phyloP scores from a whole-genome alignment of 2,888 invertebrate genomes.

The Ectemnius lituratus region DNA sequence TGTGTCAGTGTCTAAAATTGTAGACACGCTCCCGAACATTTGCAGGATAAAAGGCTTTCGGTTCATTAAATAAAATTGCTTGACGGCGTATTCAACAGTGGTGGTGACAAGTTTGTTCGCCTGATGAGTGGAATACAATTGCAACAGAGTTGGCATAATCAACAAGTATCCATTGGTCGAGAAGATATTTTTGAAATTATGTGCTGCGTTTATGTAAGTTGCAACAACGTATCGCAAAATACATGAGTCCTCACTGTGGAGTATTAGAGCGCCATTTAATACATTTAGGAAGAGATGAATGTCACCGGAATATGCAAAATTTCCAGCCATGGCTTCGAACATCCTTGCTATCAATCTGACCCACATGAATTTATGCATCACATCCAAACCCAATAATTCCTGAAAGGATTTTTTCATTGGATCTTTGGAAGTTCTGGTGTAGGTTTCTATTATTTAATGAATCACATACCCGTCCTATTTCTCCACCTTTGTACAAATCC shows the following conservation, averaged over 20 bases:
- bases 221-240: constrained; percentile 97
- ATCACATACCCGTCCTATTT: constrained; percentile 87
- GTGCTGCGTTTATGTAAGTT: constrained; percentile 97
- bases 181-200: constrained; percentile 99
- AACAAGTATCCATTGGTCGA: constrained; percentile 97
- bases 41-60: constrained; percentile 98
- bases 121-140: constrained; percentile 98
- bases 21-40: constrained; percentile 99
- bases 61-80: constrained; percentile 98
- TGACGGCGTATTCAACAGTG: constrained; percentile 98
- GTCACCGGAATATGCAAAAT: constrained; percentile 97
- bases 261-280: constrained; percentile 95
- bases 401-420: constrained; percentile 63
- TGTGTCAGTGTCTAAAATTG: constrained; percentile 95
- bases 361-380: constrained; percentile 99
- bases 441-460: background rate
- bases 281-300: constrained; percentile 99
- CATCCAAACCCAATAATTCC: constrained; percentile 94
- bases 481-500: constrained; percentile 92
- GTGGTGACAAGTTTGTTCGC: constrained; percentile 96
- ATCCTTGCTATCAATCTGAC: constrained; percentile 96
- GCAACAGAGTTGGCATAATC: constrained; percentile 97
- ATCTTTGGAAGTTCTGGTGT: background rate
- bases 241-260: constrained; percentile 98
- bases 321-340: constrained; percentile 99